phyloP scores from a whole-genome alignment of 2,113 vertebrate genomes.

The Bubo bubo region DNA sequence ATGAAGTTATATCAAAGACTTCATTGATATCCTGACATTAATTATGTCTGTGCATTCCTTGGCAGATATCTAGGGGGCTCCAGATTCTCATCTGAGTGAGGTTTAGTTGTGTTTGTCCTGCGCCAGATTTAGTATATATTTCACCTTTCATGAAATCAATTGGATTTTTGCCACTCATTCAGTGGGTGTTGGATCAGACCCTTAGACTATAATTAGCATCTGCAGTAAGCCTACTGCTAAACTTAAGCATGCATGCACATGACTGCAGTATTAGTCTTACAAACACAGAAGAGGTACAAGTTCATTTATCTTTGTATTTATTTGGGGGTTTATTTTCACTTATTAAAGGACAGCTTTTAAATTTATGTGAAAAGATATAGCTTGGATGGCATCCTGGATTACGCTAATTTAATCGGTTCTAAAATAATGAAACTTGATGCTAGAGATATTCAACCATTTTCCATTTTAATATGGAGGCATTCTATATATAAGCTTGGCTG shows the following conservation, averaged over 20 bases:
- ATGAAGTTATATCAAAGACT: slow-evolving; percentile 69
- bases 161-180: slow-evolving; percentile 52
- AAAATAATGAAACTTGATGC: not conserved
- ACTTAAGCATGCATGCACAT: not conserved
- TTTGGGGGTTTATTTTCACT: not conserved
- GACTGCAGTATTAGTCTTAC: not conserved
- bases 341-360: slow-evolving; percentile 39
- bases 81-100: not conserved
- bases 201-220: slow-evolving; percentile 41
- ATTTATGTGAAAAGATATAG: not conserved
- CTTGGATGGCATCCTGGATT: slow-evolving; percentile 20
- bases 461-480: not conserved
- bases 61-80: not conserved
- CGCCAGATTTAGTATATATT: not conserved
- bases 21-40: slow-evolving; percentile 60
- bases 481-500: slow-evolving; percentile 30
- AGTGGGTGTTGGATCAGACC: slow-evolving; percentile 49
- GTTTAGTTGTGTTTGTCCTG: slow-evolving; percentile 31
- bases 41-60: slow-evolving; percentile 31
- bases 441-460: not conserved
- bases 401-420: not conserved
- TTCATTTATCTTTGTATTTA: not conserved
- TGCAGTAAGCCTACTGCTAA: slow-evolving; percentile 14
- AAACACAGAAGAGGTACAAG: not conserved
- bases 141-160: slow-evolving; percentile 40